These are phyloP conservation scores for Petroica traversi DNA, from an alignment of 2,113 vertebrate species.

Conservation along the genomic window DNA sequence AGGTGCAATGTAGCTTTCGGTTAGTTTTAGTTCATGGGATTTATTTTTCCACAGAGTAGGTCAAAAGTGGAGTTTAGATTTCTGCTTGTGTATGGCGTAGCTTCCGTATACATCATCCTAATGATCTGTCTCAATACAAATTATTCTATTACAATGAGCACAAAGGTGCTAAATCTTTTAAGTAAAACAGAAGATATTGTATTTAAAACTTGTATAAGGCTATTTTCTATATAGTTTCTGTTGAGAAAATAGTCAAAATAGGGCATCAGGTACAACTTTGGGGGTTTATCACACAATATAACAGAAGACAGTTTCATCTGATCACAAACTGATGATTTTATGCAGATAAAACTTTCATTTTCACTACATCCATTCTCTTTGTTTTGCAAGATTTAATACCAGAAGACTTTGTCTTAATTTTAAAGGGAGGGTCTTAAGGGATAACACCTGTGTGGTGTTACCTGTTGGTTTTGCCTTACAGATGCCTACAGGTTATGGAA, in stretches of 20 bases:
- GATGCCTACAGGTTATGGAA: constrained; percentile 81
- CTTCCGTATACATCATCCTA: neutral
- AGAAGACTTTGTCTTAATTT: neutral
- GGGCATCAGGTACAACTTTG: neutral
- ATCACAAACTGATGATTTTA: neutral
- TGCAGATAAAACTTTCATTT: neutral
- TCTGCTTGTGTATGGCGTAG: neutral
- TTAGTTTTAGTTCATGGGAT: neutral
- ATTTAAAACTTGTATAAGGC: neutral
- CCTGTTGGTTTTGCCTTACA: constrained; percentile 65
- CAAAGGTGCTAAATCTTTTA: neutral
- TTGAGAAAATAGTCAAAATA: neutral
- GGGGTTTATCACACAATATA: neutral
- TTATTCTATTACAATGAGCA: neutral
- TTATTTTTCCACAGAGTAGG: neutral
- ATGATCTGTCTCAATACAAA: neutral
- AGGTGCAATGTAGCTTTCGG: neutral
- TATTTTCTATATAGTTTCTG: neutral
- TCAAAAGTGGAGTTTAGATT: neutral
- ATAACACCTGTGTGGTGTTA: neutral
- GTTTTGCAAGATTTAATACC: neutral
- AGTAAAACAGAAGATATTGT: neutral
- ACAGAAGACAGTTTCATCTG: neutral
- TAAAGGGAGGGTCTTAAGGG: neutral
- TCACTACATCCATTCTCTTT: neutral